These are phyloP conservation scores for Podarcis cretensis DNA, from an alignment of 2,113 vertebrate genomes.

Conservation along the genomic window DNA sequence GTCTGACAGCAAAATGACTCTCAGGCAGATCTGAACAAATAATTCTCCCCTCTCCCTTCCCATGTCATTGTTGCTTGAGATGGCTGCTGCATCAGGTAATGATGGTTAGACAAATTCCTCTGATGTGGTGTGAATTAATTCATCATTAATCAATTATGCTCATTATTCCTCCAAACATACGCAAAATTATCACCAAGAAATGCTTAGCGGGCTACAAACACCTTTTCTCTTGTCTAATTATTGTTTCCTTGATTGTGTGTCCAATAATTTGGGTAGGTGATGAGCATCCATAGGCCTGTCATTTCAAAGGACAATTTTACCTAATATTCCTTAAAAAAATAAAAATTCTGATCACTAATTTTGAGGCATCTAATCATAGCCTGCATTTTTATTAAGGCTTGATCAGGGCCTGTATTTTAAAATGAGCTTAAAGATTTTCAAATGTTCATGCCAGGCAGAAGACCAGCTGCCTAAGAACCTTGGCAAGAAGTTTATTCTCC, in stretches of 20 bases:
- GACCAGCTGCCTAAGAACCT: too few species aligned
- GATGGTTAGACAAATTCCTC: rapidly evolving
- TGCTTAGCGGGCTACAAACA: background rate
- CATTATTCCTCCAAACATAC: conserved; percentile 15
- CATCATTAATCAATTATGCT: conserved; percentile 24
- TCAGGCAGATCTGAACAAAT: background rate
- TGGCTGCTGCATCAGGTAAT: background rate
- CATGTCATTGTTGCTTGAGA: rapidly evolving
- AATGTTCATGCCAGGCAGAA: too few species aligned
- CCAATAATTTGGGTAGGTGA: conserved; percentile 25
- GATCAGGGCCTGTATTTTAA: too few species aligned
- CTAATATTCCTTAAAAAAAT: background rate
- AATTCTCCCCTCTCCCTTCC: rapidly evolving
- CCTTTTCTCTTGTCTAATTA: conserved; percentile 22
- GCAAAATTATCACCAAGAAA: background rate
- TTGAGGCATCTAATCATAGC: too few species aligned
- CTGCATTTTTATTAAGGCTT: too few species aligned
- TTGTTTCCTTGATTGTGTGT: conserved; percentile 10
- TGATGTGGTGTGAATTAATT: background rate
- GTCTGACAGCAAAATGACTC: background rate
- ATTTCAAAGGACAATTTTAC: background rate
- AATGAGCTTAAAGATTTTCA: too few species aligned
- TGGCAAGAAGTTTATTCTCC: too few species aligned
- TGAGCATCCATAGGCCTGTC: conserved; percentile 34
- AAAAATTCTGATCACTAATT: background rate